Conservation (phyloP, 2,113 vertebrate species). For the Apodemus speciosus region DNA sequence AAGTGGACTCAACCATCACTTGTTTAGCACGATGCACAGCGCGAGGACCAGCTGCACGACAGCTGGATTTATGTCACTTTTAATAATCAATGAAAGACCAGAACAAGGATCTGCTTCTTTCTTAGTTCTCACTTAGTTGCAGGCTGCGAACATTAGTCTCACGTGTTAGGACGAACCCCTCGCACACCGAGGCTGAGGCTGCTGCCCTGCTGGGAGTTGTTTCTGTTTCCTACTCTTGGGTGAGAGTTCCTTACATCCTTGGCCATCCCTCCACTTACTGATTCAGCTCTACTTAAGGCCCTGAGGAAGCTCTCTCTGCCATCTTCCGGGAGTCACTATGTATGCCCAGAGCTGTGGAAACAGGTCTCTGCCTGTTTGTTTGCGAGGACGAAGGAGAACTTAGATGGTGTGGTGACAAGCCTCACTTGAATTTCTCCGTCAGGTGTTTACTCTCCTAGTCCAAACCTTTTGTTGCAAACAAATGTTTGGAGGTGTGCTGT, state of each 20-base stretch:
- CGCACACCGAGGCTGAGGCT: not conserved
- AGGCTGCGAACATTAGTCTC: not conserved
- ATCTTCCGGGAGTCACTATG: not conserved
- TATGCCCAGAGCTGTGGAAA: not conserved
- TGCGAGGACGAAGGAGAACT: not conserved
- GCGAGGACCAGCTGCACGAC: not conserved
- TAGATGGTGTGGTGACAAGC: not conserved
- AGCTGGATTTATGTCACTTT: not conserved
- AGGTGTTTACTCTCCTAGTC: not conserved
- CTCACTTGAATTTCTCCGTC: not conserved
- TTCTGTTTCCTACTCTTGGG: not conserved
- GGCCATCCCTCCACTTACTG: not conserved
- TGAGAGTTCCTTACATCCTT: not conserved
- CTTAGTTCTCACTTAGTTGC: not conserved
- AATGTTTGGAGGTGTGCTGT: not conserved
- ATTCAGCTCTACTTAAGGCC: not conserved
- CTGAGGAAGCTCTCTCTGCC: not conserved
- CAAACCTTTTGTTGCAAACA: not conserved
- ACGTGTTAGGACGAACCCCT: not conserved
- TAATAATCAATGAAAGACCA: not conserved
- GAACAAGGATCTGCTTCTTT: not conserved
- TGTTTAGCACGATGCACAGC: not conserved
- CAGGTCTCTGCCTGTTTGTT: not conserved
- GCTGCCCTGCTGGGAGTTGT: not conserved
- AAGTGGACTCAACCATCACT: not conserved